Conservation (phyloP, 2,797 vertebrate genomes). For the Melanotaenia parkinsoni region DNA sequence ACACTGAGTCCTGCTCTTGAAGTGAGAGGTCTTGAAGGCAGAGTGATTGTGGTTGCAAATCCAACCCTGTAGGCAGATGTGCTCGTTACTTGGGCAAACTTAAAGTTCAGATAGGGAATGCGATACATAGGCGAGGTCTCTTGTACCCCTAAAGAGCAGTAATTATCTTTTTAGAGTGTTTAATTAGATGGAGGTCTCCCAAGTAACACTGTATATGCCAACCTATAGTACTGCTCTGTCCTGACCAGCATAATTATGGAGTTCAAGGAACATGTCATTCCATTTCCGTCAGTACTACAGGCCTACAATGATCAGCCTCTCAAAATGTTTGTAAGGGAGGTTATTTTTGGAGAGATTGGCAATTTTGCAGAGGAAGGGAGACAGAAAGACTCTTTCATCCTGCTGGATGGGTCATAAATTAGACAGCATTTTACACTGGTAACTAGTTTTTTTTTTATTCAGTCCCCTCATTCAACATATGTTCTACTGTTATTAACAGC, state of each 20-base stretch:
- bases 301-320: slow-evolving; percentile 73
- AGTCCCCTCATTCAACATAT: slow-evolving; percentile 33
- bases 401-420: slow-evolving; percentile 46
- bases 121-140: slow-evolving; percentile 74
- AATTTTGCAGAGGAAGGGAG: slow-evolving; percentile 25
- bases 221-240: slow-evolving; percentile 44
- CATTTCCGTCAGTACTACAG: slow-evolving; percentile 62
- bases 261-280: slow-evolving; percentile 56
- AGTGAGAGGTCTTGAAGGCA: slow-evolving; percentile 72
- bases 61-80: slow-evolving; percentile 61
- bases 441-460: slow-evolving; percentile 30
- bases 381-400: slow-evolving; percentile 56
- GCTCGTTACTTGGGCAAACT: slow-evolving; percentile 53
- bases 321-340: slow-evolving; percentile 58
- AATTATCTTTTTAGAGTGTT: slow-evolving; percentile 70
- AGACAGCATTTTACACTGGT: slow-evolving; percentile 31
- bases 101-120: slow-evolving; percentile 48
- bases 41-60: slow-evolving; percentile 57
- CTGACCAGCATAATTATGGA: slow-evolving; percentile 68
- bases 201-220: slow-evolving; percentile 53
- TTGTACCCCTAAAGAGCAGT: slow-evolving; percentile 51
- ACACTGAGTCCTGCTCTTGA: slow-evolving; percentile 46
- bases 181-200: slow-evolving; percentile 73
- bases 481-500: slow-evolving; percentile 51
- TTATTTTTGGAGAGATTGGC: slow-evolving; percentile 63